Conservation (phyloP, 2,113 vertebrate genomes). For the Psilopogon haemacephalus region DNA sequence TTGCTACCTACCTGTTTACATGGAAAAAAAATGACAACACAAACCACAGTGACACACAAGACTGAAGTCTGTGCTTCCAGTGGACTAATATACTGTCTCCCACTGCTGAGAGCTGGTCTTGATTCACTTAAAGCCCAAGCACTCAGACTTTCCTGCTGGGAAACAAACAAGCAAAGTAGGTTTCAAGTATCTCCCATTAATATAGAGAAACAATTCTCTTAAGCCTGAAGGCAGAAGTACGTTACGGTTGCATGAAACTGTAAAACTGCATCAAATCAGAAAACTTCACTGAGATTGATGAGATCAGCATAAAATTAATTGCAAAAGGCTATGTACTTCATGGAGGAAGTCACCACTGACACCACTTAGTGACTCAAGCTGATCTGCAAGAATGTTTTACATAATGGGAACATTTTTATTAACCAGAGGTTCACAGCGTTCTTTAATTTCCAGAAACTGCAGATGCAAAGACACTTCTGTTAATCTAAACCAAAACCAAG, state of each 20-base stretch:
- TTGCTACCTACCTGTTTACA: conserved; percentile 45
- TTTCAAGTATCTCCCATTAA: conserved; percentile 58
- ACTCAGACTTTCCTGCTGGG: conserved; percentile 55
- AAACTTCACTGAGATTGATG: neutral
- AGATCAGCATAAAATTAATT: neutral
- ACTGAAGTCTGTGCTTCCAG: conserved; percentile 36
- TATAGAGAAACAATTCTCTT: conserved; percentile 47
- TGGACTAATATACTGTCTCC: conserved; percentile 41
- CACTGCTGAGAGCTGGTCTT: conserved; percentile 54
- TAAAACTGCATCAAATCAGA: neutral
- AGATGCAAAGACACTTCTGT: conserved; percentile 61
- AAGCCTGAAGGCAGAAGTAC: conserved; percentile 17
- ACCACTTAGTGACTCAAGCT: conserved; percentile 61
- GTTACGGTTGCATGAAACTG: neutral
- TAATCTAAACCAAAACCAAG: conserved; percentile 70
- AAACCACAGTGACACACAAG: conserved; percentile 36
- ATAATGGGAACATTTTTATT: conserved; percentile 66
- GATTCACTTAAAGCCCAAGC: conserved; percentile 55
- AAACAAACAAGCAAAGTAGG: conserved; percentile 50
- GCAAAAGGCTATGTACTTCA: conserved; percentile 38
- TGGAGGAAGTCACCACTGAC: conserved; percentile 48
- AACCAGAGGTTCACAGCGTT: conserved; percentile 68
- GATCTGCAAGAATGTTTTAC: conserved; percentile 56
- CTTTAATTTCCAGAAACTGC: conserved; percentile 76
- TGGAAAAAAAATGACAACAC: conserved; percentile 9